Conservation (phyloP, 1,140 invertebrate genomes). For the Brachionus plicatilis region DNA sequence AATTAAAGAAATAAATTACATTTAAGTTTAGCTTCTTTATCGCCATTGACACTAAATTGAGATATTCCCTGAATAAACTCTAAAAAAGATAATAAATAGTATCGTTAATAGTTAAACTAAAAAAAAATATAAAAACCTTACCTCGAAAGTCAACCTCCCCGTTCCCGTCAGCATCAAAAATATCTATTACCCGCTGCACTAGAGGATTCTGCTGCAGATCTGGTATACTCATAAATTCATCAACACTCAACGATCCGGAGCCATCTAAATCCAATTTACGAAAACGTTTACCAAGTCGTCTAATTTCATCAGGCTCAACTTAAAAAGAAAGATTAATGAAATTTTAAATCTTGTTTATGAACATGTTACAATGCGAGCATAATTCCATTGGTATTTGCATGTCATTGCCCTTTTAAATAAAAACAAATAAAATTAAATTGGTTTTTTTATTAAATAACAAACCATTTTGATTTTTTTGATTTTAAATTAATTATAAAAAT, state of each 20-base stretch:
- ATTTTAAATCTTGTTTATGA: too few relatives aligned
- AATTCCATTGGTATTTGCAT: constrained; percentile 32
- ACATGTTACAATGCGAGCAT: constrained; percentile 31
- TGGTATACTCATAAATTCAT: constrained; percentile 96
- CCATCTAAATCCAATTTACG: constrained; percentile 94
- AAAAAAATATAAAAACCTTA: constrained; percentile 48
- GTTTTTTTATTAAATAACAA: background rate
- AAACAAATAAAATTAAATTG: background rate
- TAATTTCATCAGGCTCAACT: constrained; percentile 93
- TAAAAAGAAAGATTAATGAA: background rate
- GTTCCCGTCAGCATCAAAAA: constrained; percentile 97
- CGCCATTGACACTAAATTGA: constrained; percentile 97
- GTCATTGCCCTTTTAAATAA: constrained; percentile 23
- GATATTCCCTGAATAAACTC: constrained; percentile 98
- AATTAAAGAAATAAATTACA: constrained; percentile 57
- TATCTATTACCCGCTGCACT: constrained; percentile 95
- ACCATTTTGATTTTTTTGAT: background rate
- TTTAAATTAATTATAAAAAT: background rate
- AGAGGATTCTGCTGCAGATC: constrained; percentile 96
- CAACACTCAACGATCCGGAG: constrained; percentile 89
- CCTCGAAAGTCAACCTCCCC: constrained; percentile 90
- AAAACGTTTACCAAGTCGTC: constrained; percentile 91
- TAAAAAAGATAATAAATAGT: constrained; percentile 52
- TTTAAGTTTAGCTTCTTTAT: constrained; percentile 91
- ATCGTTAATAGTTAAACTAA: background rate